These are phyloP conservation scores for Bos indicus DNA, from an alignment of 2,113 vertebrate species.

Conservation along the genomic window DNA sequence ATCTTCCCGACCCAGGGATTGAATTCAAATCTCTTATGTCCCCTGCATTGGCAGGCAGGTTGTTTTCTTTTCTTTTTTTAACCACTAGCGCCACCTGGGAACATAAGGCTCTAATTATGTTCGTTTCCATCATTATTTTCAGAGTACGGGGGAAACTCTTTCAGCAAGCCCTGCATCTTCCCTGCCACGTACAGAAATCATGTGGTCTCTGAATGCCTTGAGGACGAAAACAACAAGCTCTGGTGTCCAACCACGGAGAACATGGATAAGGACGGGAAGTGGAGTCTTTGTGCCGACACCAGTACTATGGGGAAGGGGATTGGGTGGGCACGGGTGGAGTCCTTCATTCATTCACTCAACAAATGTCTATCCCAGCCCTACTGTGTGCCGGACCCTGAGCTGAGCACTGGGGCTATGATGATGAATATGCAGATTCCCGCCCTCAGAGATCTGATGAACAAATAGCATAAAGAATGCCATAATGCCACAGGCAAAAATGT, in stretches of 20 bases:
- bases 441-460: background rate
- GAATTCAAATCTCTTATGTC: background rate
- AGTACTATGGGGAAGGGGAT: background rate
- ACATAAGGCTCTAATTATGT: background rate
- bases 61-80: background rate
- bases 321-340: background rate
- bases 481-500: background rate
- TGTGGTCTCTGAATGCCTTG: background rate
- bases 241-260: constrained; percentile 48
- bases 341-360: background rate
- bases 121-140: background rate
- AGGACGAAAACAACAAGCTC: background rate
- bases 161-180: constrained; percentile 47
- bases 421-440: background rate
- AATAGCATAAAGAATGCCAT: background rate
- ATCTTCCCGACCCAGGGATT: background rate
- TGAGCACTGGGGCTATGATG: background rate
- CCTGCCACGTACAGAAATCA: constrained; percentile 22
- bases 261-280: background rate
- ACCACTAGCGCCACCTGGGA: background rate
- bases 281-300: constrained; percentile 39
- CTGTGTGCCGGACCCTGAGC: background rate
- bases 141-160: constrained; percentile 41
- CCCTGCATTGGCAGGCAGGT: background rate
- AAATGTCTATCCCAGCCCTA: background rate